phyloP scores from a whole-genome alignment of 1,140 invertebrate species.

The Drosophila tani region DNA sequence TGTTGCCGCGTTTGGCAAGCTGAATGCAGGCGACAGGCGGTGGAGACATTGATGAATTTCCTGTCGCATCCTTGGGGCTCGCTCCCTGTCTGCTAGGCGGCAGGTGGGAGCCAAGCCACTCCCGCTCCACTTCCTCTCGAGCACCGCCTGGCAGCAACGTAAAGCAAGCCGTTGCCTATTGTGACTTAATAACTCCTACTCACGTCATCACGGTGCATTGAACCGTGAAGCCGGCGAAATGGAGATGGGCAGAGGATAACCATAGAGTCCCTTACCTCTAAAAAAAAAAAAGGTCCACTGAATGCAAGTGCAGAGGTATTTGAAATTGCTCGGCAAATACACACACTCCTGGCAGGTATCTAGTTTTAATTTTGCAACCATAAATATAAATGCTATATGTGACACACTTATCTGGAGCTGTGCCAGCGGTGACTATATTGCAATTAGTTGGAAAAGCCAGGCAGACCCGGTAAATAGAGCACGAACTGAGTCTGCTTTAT shows the following conservation, averaged over 20 bases:
- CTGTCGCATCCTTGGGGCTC: constrained; percentile 69
- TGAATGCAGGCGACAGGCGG: constrained; percentile 67
- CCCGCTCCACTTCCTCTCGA: constrained; percentile 2
- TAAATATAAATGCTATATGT: constrained; percentile 24
- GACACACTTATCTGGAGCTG: constrained; percentile 16
- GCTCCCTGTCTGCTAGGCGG: constrained; percentile 20
- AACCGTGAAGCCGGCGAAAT: constrained; percentile 43
- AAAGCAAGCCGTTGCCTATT: constrained; percentile 61
- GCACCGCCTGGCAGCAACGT: constrained; percentile 39
- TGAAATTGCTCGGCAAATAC: constrained; percentile 22
- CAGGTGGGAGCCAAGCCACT: constrained; percentile 1
- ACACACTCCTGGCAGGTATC: constrained; percentile 17
- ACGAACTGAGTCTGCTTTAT: constrained; percentile 11
- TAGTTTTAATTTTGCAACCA: constrained; percentile 29
- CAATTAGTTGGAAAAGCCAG: constrained; percentile 28
- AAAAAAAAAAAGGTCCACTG: constrained; percentile 12
- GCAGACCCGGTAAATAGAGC: constrained; percentile 25
- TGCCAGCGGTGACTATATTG: constrained; percentile 10
- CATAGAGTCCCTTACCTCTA: not conserved
- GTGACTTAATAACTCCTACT: constrained; percentile 82
- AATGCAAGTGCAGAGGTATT: constrained; percentile 9
- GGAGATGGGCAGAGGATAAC: constrained; percentile 20
- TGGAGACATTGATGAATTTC: constrained; percentile 82
- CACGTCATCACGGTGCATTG: constrained; percentile 74
- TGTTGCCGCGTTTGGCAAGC: constrained; percentile 60